Evolutionary conservation across 2,797 vertebrate species (phyloP), one percentile per base, ranked within the genome.

Genomic region (Myotis daubentonii): DNA sequence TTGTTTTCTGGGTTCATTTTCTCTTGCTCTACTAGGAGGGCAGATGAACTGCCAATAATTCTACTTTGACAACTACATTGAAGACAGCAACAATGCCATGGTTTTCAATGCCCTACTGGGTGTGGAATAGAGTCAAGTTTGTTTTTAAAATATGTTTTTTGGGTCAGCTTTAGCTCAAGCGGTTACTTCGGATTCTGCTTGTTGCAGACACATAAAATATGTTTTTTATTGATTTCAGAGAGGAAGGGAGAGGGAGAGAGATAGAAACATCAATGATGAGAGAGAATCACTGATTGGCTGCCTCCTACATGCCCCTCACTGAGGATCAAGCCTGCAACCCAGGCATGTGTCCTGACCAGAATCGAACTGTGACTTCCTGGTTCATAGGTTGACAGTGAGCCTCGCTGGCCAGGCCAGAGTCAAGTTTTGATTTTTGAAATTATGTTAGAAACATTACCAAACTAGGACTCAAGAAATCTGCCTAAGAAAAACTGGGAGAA

Each of bases 341-440:
- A 62, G 28, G 12, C 28, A 62, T 62, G 60, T 30, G 60, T 12
- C 60, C 60, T 62, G 28, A 62, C 6, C 60, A 62, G 28, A 60
- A 62, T 62, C 3, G 12, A 62, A 62, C 60, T 30, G 28, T 30
- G 28, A 62, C 6, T 62, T 62, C 60, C 28, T 62, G 60, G 60
- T 62, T 62, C 28, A 62, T 30, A 62, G 60, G 28, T 16, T 62
- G 28, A 62, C 60, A 62, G 12, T 30, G 28, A 62, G 60, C 60
- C 28, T 62, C 13, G 12, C 13, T 62, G 60, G 12, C 28, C 12
- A 6, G 60, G 28, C 60, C 60, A 62, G 28, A 62, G 60, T 62
- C 28, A 95, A 62, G n/a, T 79, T 89, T 38, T 33, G 41, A 88
- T 55, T 57, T 93, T 9, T 93, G 62, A 94, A 95, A 91, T 91